phyloP scores from a whole-genome alignment of 2,888 invertebrate species.

The Crocallis elinguaria region DNA sequence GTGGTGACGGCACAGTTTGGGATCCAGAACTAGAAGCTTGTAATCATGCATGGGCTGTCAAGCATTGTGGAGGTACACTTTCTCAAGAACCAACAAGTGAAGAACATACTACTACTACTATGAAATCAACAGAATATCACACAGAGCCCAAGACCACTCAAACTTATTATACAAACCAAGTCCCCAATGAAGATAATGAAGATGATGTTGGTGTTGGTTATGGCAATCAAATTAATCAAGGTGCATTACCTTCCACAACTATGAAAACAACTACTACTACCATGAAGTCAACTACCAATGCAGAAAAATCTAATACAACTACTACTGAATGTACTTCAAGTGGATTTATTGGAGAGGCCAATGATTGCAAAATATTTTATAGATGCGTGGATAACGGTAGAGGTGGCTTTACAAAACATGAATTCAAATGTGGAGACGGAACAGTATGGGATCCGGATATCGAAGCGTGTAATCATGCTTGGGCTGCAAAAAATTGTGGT shows the following conservation, averaged over 20 bases:
- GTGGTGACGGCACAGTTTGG: slow-evolving; percentile 86
- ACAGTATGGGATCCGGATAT: slow-evolving; percentile 86
- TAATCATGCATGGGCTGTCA: slow-evolving; percentile 82
- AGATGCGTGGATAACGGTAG: slow-evolving; percentile 87
- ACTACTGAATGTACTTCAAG: slow-evolving; percentile 68
- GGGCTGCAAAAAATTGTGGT: slow-evolving; percentile 72
- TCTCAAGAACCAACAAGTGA: slow-evolving; percentile 30
- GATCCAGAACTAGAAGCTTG: slow-evolving; percentile 84
- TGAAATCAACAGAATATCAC: slow-evolving; percentile 9
- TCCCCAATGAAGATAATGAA: slow-evolving; percentile 5
- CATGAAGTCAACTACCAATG: no score
- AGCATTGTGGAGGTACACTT: slow-evolving; percentile 49
- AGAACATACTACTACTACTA: slow-evolving; percentile 31
- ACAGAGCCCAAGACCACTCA: slow-evolving; percentile 7
- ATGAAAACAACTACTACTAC: slow-evolving; percentile 11
- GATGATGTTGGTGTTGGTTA: slow-evolving; percentile 17
- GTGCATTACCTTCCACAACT: slow-evolving; percentile 15
- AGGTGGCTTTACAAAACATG: slow-evolving; percentile 83
- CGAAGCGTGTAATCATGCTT: slow-evolving; percentile 85
- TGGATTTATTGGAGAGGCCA: slow-evolving; percentile 85
- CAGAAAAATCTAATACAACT: slow-evolving; percentile 7
- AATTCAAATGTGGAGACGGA: slow-evolving; percentile 88
- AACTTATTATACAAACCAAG: slow-evolving; percentile 4
- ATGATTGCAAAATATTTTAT: slow-evolving; percentile 86
- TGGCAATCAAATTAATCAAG: slow-evolving; percentile 19